phyloP scores from a whole-genome alignment of 2,797 vertebrate genomes.

The Clarias platycephalus region DNA sequence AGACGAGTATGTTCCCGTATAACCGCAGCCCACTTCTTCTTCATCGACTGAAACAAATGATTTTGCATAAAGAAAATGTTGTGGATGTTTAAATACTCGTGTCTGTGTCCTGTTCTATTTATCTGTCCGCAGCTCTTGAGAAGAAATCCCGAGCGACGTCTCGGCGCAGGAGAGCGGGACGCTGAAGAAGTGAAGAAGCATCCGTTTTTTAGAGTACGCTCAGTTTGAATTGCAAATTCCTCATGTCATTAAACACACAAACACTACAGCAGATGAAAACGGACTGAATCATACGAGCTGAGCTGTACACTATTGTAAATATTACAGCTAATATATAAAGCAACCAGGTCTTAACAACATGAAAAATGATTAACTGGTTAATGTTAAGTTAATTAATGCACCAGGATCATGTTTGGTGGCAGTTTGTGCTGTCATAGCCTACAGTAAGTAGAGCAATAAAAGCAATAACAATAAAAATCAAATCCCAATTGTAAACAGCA shows the following conservation, averaged over 20 bases:
- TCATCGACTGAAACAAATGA: background rate
- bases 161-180: slow-evolving; percentile 93
- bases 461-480: background rate
- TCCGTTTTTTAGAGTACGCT: slow-evolving; percentile 92
- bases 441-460: background rate
- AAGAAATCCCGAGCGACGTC: slow-evolving; percentile 92
- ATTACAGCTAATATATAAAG: background rate
- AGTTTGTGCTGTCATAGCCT: background rate
- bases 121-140: slow-evolving; percentile 81
- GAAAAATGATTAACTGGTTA: background rate
- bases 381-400: too few relatives aligned
- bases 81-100: background rate
- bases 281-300: too few relatives aligned
- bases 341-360: background rate
- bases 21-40: background rate
- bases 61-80: background rate
- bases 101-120: background rate
- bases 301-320: background rate
- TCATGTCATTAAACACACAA: background rate
- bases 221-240: background rate
- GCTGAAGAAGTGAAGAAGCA: slow-evolving; percentile 98
- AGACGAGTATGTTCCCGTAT: slow-evolving; percentile 82
- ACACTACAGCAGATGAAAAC: background rate
- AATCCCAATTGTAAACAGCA: background rate
- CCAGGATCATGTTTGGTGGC: background rate